Percentiles rank a stretch among this genome's conserved stretches.
Conservation (phyloP, 2,797 vertebrate species). For the Hipposideros larvatus region DNA sequence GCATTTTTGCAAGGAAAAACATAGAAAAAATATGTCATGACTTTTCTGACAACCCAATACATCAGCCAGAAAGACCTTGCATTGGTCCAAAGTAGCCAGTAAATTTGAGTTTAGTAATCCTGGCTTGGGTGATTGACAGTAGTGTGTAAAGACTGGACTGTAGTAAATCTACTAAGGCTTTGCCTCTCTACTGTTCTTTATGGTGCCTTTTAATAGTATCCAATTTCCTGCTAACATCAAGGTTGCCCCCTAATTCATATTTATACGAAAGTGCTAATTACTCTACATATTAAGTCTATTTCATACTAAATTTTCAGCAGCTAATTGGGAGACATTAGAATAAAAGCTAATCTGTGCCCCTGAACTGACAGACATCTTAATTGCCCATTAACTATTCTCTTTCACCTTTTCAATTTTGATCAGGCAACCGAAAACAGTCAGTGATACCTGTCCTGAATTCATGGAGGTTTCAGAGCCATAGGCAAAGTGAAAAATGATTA, state of each 20-base stretch:
- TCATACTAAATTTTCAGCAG: constrained; percentile 20
- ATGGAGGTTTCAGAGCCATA: not conserved
- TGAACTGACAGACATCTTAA: not conserved
- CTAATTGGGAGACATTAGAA: constrained; percentile 30
- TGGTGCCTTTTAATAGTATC: not conserved
- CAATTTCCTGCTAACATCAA: constrained; percentile 13
- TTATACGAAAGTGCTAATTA: constrained; percentile 43
- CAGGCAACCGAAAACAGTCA: not conserved
- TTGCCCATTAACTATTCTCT: not conserved
- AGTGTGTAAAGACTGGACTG: not conserved
- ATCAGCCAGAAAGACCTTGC: not conserved
- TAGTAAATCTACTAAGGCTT: not conserved
- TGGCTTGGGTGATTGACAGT: not conserved
- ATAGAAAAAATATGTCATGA: too few relatives aligned
- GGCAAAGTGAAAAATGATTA: constrained; percentile 13
- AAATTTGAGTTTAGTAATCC: not conserved
- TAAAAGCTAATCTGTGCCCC: not conserved
- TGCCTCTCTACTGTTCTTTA: not conserved
- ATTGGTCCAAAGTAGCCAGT: not conserved
- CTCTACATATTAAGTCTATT: not conserved
- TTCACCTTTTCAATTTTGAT: not conserved
- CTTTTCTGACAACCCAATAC: too few relatives aligned
- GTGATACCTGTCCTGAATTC: not conserved
- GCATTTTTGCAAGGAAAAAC: too few relatives aligned
- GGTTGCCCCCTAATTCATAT: not conserved